Percentiles rank a stretch among this genome's conserved stretches.
Evolutionary conservation across 2,888 invertebrate species (phyloP).

Genomic region (Brachypalpus laphriformis): DNA sequence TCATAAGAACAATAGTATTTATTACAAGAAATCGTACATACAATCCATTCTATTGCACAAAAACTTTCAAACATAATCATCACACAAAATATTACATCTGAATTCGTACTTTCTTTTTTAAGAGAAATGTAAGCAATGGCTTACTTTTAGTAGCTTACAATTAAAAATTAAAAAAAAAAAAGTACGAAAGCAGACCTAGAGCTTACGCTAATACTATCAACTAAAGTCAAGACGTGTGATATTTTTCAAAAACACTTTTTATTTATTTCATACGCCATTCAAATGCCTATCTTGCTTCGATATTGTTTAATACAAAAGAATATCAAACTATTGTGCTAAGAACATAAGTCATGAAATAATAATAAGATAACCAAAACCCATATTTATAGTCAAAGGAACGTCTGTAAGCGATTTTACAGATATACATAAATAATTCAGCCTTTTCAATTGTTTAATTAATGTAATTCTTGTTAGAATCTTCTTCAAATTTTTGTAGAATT

Average conservation of each 20-base stretch:
- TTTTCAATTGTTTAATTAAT: too few relatives aligned
- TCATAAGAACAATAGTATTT: conserved; percentile 5
- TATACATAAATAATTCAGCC: conserved; percentile 41
- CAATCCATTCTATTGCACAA: conserved; percentile 40
- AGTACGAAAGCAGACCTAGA: background rate
- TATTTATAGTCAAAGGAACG: background rate
- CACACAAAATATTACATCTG: conserved; percentile 5
- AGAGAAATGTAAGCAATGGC: background rate
- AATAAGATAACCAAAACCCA: background rate
- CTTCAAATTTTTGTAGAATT: too few relatives aligned
- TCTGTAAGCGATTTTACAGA: too few relatives aligned
- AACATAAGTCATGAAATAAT: background rate
- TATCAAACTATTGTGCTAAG: conserved; percentile 1
- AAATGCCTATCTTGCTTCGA: background rate
- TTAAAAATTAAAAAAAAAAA: background rate
- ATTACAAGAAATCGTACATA: conserved; percentile 10
- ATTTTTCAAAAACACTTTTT: background rate
- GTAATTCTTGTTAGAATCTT: too few relatives aligned
- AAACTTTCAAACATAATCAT: conserved; percentile 12
- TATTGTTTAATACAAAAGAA: background rate
- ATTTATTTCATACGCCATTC: background rate
- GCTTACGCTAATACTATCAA: background rate
- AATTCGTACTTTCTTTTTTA: background rate
- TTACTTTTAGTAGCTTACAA: background rate
- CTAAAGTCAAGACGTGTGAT: background rate